A percentile compares a stretch with the other conserved stretches of the same genome.
These are phyloP conservation scores for Orchestia grillus DNA, from an alignment of 1,140 invertebrate species.

Conservation along the genomic window DNA sequence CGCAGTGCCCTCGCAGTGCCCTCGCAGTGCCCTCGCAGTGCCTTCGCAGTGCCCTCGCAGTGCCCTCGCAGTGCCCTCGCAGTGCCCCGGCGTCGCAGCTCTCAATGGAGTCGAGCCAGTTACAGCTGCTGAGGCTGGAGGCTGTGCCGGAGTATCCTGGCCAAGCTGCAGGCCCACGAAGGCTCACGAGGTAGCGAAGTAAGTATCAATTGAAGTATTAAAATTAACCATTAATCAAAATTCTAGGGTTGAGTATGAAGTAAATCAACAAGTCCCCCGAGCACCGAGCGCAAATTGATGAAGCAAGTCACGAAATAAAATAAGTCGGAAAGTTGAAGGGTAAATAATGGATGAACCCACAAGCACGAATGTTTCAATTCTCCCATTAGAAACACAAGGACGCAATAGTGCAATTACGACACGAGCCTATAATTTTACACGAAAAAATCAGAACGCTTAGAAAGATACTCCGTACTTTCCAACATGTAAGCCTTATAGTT, in stretches of 20 bases:
- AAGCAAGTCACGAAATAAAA: too few species aligned
- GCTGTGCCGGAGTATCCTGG: neutral
- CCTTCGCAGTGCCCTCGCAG: too few species aligned
- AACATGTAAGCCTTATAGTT: too few species aligned
- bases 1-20: too few species aligned
- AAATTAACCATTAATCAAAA: too few species aligned
- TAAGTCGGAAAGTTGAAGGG: neutral
- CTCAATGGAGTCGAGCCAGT: slow-evolving; percentile 12
- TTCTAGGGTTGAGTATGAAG: too few species aligned
- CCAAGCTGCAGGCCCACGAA: neutral
- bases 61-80: too few species aligned
- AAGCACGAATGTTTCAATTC: neutral
- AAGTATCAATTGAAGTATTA: too few species aligned
- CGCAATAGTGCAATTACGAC: neutral
- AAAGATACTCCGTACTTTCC: neutral
- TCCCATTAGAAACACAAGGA: neutral
- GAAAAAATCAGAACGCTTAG: neutral
- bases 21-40: too few species aligned
- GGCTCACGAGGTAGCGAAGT: too few species aligned
- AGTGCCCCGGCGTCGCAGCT: neutral
- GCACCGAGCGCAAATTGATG: neutral
- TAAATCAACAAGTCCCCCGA: too few species aligned
- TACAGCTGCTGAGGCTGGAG: neutral
- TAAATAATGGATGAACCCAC: neutral
- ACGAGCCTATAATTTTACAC: neutral